Percentiles rank a stretch among this genome's conserved stretches.
Evolutionary conservation across 2,113 vertebrate species (phyloP).

Genomic region (Anas platyrhynchos): DNA sequence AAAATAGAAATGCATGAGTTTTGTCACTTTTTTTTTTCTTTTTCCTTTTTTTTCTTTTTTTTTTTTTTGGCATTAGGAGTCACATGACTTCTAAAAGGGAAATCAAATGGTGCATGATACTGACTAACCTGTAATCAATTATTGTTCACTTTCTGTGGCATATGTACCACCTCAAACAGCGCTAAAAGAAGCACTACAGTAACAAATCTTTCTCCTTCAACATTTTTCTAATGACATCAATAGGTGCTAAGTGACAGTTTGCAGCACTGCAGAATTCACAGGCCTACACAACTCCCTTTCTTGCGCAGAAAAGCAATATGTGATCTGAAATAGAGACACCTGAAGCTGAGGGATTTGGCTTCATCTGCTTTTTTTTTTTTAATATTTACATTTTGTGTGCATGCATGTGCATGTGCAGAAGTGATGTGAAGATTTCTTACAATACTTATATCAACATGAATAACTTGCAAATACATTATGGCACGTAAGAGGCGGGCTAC

Average conservation of each 20-base stretch:
- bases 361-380: neutral
- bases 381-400: slow-evolving; percentile 27
- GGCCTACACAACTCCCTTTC: neutral
- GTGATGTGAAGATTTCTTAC: neutral
- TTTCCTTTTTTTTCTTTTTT: neutral
- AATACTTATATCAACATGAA: neutral
- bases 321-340: neutral
- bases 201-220: neutral
- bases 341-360: slow-evolving; percentile 54
- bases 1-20: slow-evolving; percentile 65
- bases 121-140: slow-evolving; percentile 6
- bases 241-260: neutral
- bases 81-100: slow-evolving; percentile 54
- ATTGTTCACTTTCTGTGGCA: slow-evolving; percentile 53
- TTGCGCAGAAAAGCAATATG: neutral
- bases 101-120: slow-evolving; percentile 33
- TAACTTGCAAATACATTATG: slow-evolving; percentile 46
- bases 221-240: neutral
- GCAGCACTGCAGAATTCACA: slow-evolving; percentile 22
- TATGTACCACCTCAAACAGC: slow-evolving; percentile 60
- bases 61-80: slow-evolving; percentile 44
- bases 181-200: neutral
- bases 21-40: neutral
- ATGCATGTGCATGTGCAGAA: neutral
- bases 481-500: slow-evolving; percentile 38